These are phyloP conservation scores for Amniataba percoides DNA, from an alignment of 2,797 vertebrate genomes.

Conservation along the genomic window DNA sequence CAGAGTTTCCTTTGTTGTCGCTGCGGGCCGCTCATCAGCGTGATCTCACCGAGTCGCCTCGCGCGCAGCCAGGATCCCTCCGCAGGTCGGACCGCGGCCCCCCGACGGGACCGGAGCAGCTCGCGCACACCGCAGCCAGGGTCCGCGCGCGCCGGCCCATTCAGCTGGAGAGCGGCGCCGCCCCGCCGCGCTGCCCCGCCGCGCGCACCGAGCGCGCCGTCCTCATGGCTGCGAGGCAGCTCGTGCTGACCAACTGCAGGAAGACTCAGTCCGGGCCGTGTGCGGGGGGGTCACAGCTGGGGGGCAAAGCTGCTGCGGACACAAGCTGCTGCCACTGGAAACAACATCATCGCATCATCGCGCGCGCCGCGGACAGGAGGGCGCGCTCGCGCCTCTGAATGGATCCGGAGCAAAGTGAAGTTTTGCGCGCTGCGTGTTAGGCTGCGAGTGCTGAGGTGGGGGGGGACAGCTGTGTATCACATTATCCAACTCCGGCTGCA, in stretches of 20 bases:
- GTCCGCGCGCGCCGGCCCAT: conserved; percentile 30
- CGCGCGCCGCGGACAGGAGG: background rate
- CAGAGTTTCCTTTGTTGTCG: no score
- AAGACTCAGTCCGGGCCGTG: no score
- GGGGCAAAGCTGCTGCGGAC: conserved; percentile 44
- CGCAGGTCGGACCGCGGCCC: conserved; percentile 58
- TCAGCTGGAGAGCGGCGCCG: conserved; percentile 22
- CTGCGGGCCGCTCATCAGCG: no score
- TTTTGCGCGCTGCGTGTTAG: conserved; percentile 28
- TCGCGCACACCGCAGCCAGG: conserved; percentile 1
- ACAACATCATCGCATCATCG: conserved; percentile 30
- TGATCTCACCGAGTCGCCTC: conserved; percentile 31
- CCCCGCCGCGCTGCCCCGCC: conserved; percentile 28
- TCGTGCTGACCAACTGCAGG: no score
- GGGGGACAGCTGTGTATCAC: conserved; percentile 78
- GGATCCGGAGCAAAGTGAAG: conserved; percentile 15
- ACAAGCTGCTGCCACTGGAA: conserved; percentile 32
- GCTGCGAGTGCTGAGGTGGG: conserved; percentile 60
- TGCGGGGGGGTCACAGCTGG: conserved; percentile 43
- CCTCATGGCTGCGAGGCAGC: no score
- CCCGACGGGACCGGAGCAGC: conserved; percentile 1
- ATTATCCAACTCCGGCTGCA: conserved; percentile 67
- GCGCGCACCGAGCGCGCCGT: conserved; percentile 29
- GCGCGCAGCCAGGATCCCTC: conserved; percentile 37
- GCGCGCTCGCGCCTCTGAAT: conserved; percentile 3